Evolutionary conservation across 2,113 vertebrate genomes (phyloP), one percentile per base, ranked within the genome.

Genomic region (Hiodon tergisus): DNA sequence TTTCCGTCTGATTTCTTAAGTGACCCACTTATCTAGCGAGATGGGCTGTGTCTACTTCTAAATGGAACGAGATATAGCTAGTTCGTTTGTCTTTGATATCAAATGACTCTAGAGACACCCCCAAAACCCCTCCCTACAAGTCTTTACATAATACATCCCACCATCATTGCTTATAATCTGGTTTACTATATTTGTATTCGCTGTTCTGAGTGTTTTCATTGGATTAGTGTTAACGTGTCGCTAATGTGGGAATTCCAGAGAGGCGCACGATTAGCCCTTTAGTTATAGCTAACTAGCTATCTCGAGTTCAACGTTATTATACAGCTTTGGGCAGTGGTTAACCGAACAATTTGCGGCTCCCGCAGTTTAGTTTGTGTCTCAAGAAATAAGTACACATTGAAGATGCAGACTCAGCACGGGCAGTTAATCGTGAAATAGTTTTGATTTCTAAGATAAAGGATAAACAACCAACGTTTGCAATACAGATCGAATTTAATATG

Each of bases 271-370:
- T 14, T 14, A 61, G 8, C 59, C 59, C 13, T 31, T 31, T 31
- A 31, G 68, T 50, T 10, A 31, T 14, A 3, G 52, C 14, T 31
- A 54, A 69, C 14, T 52, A 13, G 4, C 31, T 52, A 31, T 17
- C n/a, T 8, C 5, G 68, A 8, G 0, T 31, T 55, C 10, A 16
- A 69, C n/a, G 51, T 69, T 54, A 54, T 50, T 52, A 8, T 48
- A 53, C 52, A 54, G 67, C 67, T 48, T 4, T 14, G 5, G 52
- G 6, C 17, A n/a, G 31, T 48, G 31, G 2, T 59, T 53, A n/a
- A 50, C 54, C 59, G 70, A 59, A 57, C 54, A 72, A 72, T 72
- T 53, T 60, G 70, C 70, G 61, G 46, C 57, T 60, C 50, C 9
- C 51, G 71, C 71, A 63, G 5, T 73, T 73, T 46, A 31, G 31